These are phyloP conservation scores for Platypus cylindrus DNA, from an alignment of 2,888 invertebrate genomes.

Conservation along the genomic window DNA sequence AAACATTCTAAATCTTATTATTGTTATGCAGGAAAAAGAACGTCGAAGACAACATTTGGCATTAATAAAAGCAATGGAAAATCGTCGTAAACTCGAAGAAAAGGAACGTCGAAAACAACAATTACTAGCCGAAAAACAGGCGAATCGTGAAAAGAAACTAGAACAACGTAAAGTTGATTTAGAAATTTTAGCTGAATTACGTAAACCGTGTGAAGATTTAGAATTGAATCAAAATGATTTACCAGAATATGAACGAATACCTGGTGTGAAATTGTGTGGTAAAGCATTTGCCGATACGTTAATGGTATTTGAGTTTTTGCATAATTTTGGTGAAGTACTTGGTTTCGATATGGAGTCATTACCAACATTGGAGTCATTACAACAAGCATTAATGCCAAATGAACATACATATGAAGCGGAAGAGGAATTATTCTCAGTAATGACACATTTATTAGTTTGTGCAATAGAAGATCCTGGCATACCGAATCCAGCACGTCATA, in stretches of 20 bases:
- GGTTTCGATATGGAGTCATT: conserved; percentile 84
- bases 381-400: conserved; percentile 61
- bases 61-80: conserved; percentile 75
- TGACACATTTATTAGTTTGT: conserved; percentile 80
- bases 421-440: conserved; percentile 75
- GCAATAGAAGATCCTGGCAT: conserved; percentile 91
- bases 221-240: conserved; percentile 65
- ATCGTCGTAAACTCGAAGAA: conserved; percentile 76
- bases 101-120: conserved; percentile 64
- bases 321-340: conserved; percentile 89
- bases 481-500: conserved; percentile 77
- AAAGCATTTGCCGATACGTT: conserved; percentile 84
- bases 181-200: conserved; percentile 54
- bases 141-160: conserved; percentile 73
- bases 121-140: conserved; percentile 70
- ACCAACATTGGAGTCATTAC: conserved; percentile 77
- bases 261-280: conserved; percentile 53
- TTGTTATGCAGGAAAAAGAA: conserved; percentile 60
- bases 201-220: conserved; percentile 87
- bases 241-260: conserved; percentile 62
- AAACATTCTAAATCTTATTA: no score
- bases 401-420: conserved; percentile 66
- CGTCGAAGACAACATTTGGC: conserved; percentile 82
- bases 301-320: conserved; percentile 93
- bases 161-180: conserved; percentile 55